Evolutionary conservation across 2,113 vertebrate genomes (phyloP).

Genomic region (Pipra filicauda): DNA sequence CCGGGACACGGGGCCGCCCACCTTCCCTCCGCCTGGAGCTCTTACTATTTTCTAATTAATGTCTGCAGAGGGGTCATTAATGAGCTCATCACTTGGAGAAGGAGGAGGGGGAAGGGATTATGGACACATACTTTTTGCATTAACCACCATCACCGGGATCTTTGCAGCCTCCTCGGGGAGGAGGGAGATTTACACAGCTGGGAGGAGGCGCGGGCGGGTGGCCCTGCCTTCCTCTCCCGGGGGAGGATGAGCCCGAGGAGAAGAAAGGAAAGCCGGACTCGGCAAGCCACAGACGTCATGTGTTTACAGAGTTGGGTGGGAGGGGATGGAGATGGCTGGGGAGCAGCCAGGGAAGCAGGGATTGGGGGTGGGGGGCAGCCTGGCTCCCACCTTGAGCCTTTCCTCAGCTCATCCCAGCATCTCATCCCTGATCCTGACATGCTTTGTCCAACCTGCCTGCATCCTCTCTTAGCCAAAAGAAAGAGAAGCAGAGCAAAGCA

Average conservation of each 20-base stretch:
- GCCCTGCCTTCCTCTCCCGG: conserved; percentile 47
- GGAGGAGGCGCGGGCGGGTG: conserved; percentile 36
- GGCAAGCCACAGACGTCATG: neutral
- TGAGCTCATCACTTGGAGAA: conserved; percentile 55
- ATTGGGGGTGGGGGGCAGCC: neutral
- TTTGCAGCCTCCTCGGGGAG: conserved; percentile 3
- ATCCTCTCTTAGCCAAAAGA: neutral
- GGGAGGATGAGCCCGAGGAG: conserved; percentile 39
- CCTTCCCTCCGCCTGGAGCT: neutral
- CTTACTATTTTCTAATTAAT: conserved; percentile 27
- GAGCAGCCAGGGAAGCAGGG: neutral
- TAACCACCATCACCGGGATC: conserved; percentile 36
- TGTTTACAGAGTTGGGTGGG: conserved; percentile 38
- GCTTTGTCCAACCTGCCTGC: neutral
- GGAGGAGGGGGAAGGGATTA: conserved; percentile 38
- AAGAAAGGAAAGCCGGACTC: conserved; percentile 35
- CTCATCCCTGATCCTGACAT: neutral
- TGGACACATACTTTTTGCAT: conserved; percentile 63
- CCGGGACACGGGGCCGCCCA: neutral
- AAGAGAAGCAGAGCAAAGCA: neutral
- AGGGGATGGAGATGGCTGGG: neutral
- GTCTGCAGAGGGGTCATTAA: conserved; percentile 51
- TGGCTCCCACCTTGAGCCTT: neutral
- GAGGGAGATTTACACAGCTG: conserved; percentile 68
- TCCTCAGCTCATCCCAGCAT: neutral